These are phyloP conservation scores for Osmerus eperlanus DNA, from an alignment of 2,113 vertebrate species.

Conservation along the genomic window DNA sequence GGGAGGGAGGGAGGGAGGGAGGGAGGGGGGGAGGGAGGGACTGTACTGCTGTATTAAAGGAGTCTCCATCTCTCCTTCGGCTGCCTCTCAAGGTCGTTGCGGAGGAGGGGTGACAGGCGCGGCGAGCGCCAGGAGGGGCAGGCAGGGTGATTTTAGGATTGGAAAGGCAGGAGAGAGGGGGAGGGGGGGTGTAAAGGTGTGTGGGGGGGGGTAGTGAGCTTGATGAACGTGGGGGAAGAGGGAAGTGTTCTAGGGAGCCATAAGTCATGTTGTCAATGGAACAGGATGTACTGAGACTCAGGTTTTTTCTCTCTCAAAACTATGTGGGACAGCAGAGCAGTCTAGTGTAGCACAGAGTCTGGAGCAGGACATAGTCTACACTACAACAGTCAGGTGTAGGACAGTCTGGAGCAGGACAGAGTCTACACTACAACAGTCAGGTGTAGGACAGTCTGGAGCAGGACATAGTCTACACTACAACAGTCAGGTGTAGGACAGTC, in stretches of 20 bases:
- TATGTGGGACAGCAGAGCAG: no score
- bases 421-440: no score
- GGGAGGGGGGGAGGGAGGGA: background rate
- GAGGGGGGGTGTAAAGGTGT: background rate
- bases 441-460: no score
- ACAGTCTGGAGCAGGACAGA: no score
- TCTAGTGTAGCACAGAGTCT: no score
- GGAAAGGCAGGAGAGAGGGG: background rate
- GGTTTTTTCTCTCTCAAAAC: conserved; percentile 28
- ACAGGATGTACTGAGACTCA: conserved; percentile 53
- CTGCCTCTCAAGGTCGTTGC: conserved; percentile 63
- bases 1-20: background rate
- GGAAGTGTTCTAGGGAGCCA: conserved; percentile 45
- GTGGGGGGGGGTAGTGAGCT: conserved; percentile 22
- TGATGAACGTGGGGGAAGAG: conserved; percentile 53
- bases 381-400: no score
- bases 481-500: no score
- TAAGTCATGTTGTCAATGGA: conserved; percentile 63
- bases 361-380: no score
- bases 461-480: no score
- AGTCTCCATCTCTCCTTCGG: conserved; percentile 48
- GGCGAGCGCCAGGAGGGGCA: conserved; percentile 52
- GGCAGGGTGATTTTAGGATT: conserved; percentile 45
- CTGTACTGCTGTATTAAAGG: conserved; percentile 39
- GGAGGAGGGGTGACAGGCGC: conserved; percentile 55